Conservation (phyloP, 2,113 vertebrate genomes). For the Lepus americanus region DNA sequence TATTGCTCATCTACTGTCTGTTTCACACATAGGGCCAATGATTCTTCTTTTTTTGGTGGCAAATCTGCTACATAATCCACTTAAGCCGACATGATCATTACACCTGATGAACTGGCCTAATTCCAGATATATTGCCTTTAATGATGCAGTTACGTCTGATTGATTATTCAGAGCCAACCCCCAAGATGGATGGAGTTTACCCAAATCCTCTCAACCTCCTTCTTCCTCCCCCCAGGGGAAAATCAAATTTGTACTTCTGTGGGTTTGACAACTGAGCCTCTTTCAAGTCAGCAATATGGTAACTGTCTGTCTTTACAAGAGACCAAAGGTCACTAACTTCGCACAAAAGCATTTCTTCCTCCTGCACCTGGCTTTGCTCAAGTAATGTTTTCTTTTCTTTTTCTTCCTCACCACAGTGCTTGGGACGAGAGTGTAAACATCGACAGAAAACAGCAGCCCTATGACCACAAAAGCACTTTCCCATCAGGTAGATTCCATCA, state of each 20-base stretch:
- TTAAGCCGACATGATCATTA: slow-evolving; percentile 50
- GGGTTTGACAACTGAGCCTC: slow-evolving; percentile 90
- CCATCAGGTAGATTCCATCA: slow-evolving; percentile 88
- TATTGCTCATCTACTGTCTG: slow-evolving; percentile 59
- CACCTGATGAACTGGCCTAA: slow-evolving; percentile 72
- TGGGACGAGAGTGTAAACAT: slow-evolving; percentile 93
- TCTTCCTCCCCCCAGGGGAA: slow-evolving; percentile 79
- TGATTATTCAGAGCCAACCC: slow-evolving; percentile 76
- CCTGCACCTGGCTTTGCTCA: slow-evolving; percentile 90
- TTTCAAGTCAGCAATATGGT: slow-evolving; percentile 86
- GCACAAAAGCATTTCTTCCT: slow-evolving; percentile 88
- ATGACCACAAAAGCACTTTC: slow-evolving; percentile 88
- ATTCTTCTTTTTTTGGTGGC: slow-evolving; percentile 20
- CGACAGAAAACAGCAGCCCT: slow-evolving; percentile 91
- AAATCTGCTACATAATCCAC: slow-evolving; percentile 54
- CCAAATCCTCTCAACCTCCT: slow-evolving; percentile 84
- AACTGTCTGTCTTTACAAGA: slow-evolving; percentile 85
- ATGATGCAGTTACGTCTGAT: slow-evolving; percentile 57
- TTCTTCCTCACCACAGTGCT: slow-evolving; percentile 93
- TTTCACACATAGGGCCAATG: slow-evolving; percentile 17
- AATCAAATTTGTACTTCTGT: slow-evolving; percentile 88
- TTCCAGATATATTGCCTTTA: slow-evolving; percentile 68
- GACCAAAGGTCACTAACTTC: slow-evolving; percentile 86
- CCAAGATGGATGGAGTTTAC: slow-evolving; percentile 82
- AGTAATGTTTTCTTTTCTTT: slow-evolving; percentile 86